Base-by-base conservation (phyloP, 2,797 vertebrate species). In the Danio jaintianensis region DNA sequence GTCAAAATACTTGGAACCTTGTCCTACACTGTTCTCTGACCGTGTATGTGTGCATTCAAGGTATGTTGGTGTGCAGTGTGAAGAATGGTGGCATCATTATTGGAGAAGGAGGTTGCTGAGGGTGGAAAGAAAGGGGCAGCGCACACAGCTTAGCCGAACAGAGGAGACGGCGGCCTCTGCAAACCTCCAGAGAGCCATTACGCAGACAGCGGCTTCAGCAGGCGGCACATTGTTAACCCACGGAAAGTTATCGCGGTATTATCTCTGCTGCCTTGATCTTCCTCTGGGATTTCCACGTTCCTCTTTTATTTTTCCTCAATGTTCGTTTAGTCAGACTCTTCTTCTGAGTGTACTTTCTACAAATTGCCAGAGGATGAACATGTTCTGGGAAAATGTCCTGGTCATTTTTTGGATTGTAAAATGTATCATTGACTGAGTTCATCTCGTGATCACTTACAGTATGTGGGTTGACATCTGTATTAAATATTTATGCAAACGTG, bases 141-240 rank as follows among this genome's bases (percentile, higher is more conserved):
- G 67, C 89, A 93, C 87, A 86, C 91, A 88, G 89, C 84, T 89
- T 84, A 83, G 85, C 73, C 69, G 59, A 53, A 79, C 48, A 50
- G 84, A 78, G 85, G 77, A 84, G 69, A 86, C 74, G 85, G 89
- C 88, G 85, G 82, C 40, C 63, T 45, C 81, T 58, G 68, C 81
- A 90, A 92, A 93, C 85, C 93, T 90, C 93, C 82, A 67, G 92
- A 92, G 94, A 91, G 92, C 93, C 89, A 94, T 94, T 94, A 94
- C 85, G 62, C 86, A 93, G 89, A 92, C 86, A 88, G 85, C 8
- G 75, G 90, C 88, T 88, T 86, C 89, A 85, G 86, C 86, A 90
- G 89, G 85, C 84, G 63, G 89, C 88, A 87, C 87, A 89, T 85
- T 87, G 89, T 89, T 88, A 91, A 92, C 88, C 88, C 85, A 79